Conservation (phyloP, 1,140 invertebrate genomes). For the Drosophila subpulchrella region DNA sequence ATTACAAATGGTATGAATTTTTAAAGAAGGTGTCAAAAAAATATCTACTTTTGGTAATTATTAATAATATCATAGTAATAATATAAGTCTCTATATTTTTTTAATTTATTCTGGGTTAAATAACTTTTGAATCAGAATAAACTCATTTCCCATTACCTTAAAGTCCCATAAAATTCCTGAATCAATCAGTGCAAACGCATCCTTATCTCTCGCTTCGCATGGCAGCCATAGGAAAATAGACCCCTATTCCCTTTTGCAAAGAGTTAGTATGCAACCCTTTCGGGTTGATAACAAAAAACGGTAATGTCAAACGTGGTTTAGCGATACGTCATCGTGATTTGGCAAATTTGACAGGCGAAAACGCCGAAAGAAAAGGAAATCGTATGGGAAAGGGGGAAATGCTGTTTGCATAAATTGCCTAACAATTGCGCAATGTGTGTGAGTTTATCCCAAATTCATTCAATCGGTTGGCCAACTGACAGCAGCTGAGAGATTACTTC, state of each 20-base stretch:
- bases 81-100: neutral
- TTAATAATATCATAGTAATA: too few species aligned
- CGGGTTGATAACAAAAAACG: slow-evolving; percentile 41
- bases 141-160: neutral
- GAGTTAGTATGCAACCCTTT: slow-evolving; percentile 74
- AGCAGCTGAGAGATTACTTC: slow-evolving; percentile 72
- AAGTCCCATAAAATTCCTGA: slow-evolving; percentile 8
- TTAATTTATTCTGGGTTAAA: neutral
- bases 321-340: slow-evolving; percentile 81
- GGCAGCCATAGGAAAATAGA: slow-evolving; percentile 22
- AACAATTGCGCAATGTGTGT: slow-evolving; percentile 62
- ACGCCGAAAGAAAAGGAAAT: slow-evolving; percentile 31
- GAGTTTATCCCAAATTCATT: slow-evolving; percentile 44
- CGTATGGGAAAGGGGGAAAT: slow-evolving; percentile 1
- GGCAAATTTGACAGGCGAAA: slow-evolving; percentile 78
- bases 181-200: slow-evolving; percentile 37
- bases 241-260: slow-evolving; percentile 1
- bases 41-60: too few species aligned
- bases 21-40: too few species aligned
- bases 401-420: slow-evolving; percentile 72
- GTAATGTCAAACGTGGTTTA: slow-evolving; percentile 72
- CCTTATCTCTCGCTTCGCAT: slow-evolving; percentile 38
- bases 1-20: too few species aligned
- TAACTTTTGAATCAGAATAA: neutral
- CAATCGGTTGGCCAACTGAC: slow-evolving; percentile 57